phyloP scores from a whole-genome alignment of 2,113 vertebrate species.

The Phalacrocorax aristotelis region DNA sequence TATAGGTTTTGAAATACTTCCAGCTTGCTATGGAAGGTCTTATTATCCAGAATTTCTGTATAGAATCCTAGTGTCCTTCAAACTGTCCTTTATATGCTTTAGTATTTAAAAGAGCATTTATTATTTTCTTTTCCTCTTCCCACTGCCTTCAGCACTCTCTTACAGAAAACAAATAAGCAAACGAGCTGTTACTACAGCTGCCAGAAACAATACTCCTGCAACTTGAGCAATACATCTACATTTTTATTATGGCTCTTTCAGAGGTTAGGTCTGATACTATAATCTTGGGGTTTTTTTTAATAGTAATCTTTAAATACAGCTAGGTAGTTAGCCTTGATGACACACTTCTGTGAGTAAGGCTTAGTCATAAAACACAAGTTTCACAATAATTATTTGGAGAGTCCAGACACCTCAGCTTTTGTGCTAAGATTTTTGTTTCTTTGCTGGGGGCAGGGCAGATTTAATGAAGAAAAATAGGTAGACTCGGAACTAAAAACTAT shows the following conservation, averaged over 20 bases:
- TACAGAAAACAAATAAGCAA: background rate
- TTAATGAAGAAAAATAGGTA: background rate
- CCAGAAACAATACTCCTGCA: background rate
- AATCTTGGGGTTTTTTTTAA: background rate
- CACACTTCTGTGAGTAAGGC: background rate
- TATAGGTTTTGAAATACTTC: background rate
- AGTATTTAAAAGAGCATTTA: background rate
- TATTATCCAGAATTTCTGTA: background rate
- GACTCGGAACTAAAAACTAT: background rate
- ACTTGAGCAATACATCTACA: background rate
- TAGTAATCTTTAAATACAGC: background rate
- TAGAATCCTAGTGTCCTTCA: background rate
- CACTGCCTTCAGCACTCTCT: background rate
- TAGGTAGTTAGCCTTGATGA: background rate
- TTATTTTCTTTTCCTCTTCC: background rate
- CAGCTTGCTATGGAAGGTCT: background rate
- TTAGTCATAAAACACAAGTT: background rate
- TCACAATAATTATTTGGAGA: background rate
- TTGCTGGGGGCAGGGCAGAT: background rate
- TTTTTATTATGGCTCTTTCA: background rate
- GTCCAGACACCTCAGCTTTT: background rate
- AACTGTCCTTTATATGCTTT: background rate
- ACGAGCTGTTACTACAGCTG: background rate
- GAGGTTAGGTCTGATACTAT: background rate
- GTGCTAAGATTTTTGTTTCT: background rate